phyloP scores from a whole-genome alignment of 2,888 invertebrate species.

The Ophion ventricosus region DNA sequence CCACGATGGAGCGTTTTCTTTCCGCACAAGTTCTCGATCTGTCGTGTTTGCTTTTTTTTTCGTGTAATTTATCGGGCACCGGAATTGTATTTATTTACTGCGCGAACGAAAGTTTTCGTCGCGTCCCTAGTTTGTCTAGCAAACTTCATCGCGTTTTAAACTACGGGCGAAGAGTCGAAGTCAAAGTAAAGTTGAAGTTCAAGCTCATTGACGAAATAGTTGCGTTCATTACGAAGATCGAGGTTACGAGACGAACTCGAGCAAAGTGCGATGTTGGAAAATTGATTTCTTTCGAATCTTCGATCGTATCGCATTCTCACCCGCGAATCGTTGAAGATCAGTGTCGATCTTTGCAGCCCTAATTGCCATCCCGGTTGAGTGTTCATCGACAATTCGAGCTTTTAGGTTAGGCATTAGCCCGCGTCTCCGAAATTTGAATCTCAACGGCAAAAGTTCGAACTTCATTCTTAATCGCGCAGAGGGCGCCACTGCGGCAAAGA shows the following conservation, averaged over 20 bases:
- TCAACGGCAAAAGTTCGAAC: constrained; percentile 34
- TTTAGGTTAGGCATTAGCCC: neutral
- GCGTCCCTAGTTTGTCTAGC: neutral
- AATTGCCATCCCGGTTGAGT: neutral
- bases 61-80: neutral
- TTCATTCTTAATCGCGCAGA: constrained; percentile 4
- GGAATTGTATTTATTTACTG: constrained; percentile 21
- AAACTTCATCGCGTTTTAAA: neutral
- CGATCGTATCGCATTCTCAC: neutral
- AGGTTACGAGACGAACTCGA: neutral
- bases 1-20: neutral
- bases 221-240: neutral
- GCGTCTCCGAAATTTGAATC: constrained; percentile 36
- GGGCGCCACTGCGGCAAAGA: constrained; percentile 8
- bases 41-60: neutral
- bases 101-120: neutral
- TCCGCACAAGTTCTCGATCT: neutral
- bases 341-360: neutral
- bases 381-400: neutral
- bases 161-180: neutral
- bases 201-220: neutral
- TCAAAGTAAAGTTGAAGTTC: neutral
- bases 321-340: neutral
- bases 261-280: neutral
- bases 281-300: neutral